Evolutionary conservation across 1,140 invertebrate species (phyloP).

Genomic region (Oreohelix idahoensis): DNA sequence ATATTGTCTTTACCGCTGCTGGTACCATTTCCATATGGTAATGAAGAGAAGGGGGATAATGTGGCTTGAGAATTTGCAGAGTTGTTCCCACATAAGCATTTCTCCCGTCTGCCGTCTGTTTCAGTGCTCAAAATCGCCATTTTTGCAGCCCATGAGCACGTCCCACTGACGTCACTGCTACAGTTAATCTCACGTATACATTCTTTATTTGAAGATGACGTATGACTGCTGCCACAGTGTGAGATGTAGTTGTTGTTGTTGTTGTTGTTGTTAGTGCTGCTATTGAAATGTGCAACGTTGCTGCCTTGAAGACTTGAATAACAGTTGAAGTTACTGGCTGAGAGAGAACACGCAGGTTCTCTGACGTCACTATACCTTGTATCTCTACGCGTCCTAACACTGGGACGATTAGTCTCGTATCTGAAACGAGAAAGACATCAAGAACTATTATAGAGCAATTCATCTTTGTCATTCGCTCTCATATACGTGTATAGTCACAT

Average conservation of each 20-base stretch:
- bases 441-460: no score
- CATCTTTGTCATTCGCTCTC: no score
- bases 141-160: neutral
- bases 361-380: neutral
- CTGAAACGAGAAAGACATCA: no score
- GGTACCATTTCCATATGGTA: neutral
- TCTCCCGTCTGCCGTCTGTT: neutral
- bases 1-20: neutral
- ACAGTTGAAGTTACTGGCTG: no score
- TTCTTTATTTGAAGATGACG: neutral
- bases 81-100: neutral
- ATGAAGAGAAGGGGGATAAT: slow-evolving; percentile 7
- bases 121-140: slow-evolving; percentile 37
- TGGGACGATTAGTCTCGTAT: neutral
- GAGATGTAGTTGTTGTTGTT: slow-evolving; percentile 13
- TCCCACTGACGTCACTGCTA: neutral
- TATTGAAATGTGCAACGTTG: neutral
- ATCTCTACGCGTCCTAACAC: slow-evolving; percentile 13
- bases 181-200: neutral
- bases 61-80: neutral
- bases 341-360: neutral
- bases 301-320: slow-evolving; percentile 33
- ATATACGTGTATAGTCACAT: no score
- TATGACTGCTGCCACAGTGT: neutral
- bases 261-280: slow-evolving; percentile 26